These are phyloP conservation scores for Drosophila truncata DNA, from an alignment of 1,140 invertebrate species.

Conservation along the genomic window DNA sequence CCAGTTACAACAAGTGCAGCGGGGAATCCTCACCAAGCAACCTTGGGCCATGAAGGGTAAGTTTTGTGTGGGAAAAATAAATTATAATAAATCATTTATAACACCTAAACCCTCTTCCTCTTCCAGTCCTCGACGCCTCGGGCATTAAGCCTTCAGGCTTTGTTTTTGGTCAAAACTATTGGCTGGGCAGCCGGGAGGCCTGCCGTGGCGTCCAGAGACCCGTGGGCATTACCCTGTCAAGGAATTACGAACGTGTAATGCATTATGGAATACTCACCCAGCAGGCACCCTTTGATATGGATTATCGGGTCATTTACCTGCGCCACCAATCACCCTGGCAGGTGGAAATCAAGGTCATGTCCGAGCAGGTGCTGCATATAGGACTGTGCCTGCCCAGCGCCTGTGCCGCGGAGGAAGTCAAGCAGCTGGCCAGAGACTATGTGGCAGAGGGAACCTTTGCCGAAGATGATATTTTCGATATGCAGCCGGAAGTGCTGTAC, in stretches of 20 bases:
- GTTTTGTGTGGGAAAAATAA: conserved; percentile 8
- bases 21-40: conserved; percentile 71
- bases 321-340: conserved; percentile 82
- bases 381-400: conserved; percentile 80
- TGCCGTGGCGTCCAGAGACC: conserved; percentile 66
- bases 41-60: conserved; percentile 85
- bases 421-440: conserved; percentile 67
- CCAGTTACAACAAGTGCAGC: conserved; percentile 72
- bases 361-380: conserved; percentile 80
- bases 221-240: conserved; percentile 68
- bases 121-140: conserved; percentile 78
- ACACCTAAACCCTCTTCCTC: not conserved
- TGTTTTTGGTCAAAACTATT: conserved; percentile 83
- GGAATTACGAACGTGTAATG: conserved; percentile 76
- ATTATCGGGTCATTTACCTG: conserved; percentile 80
- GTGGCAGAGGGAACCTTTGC: conserved; percentile 52
- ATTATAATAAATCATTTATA: too few species aligned
- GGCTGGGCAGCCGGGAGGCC: conserved; percentile 77
- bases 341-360: conserved; percentile 81
- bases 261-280: conserved; percentile 73
- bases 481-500: conserved; percentile 75
- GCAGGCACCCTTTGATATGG: conserved; percentile 73
- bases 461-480: conserved; percentile 75
- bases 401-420: conserved; percentile 70
- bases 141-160: conserved; percentile 77